Base-by-base conservation (phyloP, 1,140 invertebrate species). In the Catajapyx aquilonaris region DNA sequence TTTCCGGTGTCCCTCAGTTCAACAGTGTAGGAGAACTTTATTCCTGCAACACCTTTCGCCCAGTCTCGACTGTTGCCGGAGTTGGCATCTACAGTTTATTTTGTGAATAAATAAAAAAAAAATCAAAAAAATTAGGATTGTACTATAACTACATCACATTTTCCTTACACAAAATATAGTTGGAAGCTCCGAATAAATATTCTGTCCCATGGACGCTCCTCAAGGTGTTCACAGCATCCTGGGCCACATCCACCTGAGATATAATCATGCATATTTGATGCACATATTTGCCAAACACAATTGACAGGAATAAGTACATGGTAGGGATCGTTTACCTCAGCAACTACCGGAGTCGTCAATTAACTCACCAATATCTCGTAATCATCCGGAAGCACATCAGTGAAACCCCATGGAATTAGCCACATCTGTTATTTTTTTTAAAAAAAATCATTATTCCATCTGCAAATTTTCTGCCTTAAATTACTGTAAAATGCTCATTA, bases 1-100 rank as follows among this genome's bases (percentile, higher is more conserved):
- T 66, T 62, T n/a, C 88, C 87, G 10, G 69, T 76, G 51, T 94
- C 87, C 35, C 83, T 64, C 4, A 75, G 56, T 40, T 69, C 62
- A 33, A 68, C 62, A 4, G 62, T 54, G 37, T 56, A 71, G 2
- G 57, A 55, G 35, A 71, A 56, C 11, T 67, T 64, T 9, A 68
- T 52, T 34, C 63, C 62, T 34, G 57, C 60, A 20, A 56, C 52
- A 20, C 55, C 55, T 39, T 66, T 62, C 1, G 62, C 67, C 65
- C 65, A 74, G 45, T 73, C 71, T 23, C 58, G 53, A 0, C 59
- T 53, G 11, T 48, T 48, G 30, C 56, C 57, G 23, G 48, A 7
- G 7, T n/a, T n/a, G n/a, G n/a, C n/a, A n/a, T n/a, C n/a, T n/a
- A n/a, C n/a, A n/a, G n/a, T 28, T 28, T 28, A 28, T 28, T 7